phyloP scores from a whole-genome alignment of 2,797 vertebrate species.

The Discoglossus pictus region DNA sequence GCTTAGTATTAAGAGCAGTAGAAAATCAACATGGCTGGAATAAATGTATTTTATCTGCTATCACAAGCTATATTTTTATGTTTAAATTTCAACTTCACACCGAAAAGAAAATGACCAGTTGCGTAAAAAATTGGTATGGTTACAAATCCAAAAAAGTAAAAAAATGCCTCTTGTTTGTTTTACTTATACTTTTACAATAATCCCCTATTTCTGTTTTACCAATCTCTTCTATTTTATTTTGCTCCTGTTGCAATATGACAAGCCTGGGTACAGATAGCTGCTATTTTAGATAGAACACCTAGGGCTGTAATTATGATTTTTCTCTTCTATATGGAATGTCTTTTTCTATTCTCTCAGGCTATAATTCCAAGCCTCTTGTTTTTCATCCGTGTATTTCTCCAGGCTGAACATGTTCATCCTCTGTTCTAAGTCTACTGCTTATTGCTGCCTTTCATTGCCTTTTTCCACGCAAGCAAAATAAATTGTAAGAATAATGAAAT shows the following conservation, averaged over 20 bases:
- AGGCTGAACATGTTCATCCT: conserved; percentile 49
- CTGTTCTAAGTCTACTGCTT: neutral
- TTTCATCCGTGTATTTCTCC: conserved; percentile 46
- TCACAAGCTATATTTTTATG: no score
- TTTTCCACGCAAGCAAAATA: conserved; percentile 41
- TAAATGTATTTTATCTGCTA: no score
- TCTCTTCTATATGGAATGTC: conserved; percentile 42
- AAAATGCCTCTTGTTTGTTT: no score
- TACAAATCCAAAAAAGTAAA: no score
- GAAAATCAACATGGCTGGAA: no score
- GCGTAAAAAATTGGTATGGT: no score
- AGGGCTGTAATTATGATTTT: conserved; percentile 50
- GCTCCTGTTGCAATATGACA: conserved; percentile 28
- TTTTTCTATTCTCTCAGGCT: conserved; percentile 47
- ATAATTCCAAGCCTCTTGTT: conserved; percentile 48
- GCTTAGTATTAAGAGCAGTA: no score
- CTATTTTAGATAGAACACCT: conserved; percentile 49
- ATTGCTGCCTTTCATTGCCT: conserved; percentile 38
- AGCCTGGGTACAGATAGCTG: conserved; percentile 31
- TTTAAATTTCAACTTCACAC: no score
- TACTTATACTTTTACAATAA: no score
- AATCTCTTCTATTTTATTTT: conserved; percentile 32
- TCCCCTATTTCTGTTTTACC: neutral
- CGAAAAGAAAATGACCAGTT: no score
- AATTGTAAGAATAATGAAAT: conserved; percentile 45